Percentiles rank a stretch among this genome's conserved stretches.
Evolutionary conservation across 2,888 invertebrate species (phyloP).

Genomic region (Lepidonotus clava): DNA sequence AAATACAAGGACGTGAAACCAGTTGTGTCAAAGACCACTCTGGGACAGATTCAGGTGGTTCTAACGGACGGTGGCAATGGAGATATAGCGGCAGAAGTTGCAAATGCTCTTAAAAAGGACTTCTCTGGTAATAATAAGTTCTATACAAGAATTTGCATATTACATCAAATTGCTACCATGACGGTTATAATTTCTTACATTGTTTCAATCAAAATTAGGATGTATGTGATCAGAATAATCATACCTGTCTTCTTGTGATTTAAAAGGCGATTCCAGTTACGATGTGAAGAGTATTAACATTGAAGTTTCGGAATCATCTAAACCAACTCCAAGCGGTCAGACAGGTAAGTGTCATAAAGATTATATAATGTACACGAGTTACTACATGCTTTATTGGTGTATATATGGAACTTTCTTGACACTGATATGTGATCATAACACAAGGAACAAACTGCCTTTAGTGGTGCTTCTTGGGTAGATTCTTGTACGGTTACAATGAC

Average conservation of each 20-base stretch:
- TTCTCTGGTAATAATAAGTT: too few relatives aligned
- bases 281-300: background rate
- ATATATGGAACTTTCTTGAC: too few relatives aligned
- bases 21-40: constrained; percentile 68
- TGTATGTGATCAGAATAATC: background rate
- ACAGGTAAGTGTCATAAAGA: constrained; percentile 27
- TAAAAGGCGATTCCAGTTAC: background rate
- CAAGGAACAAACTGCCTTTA: too few relatives aligned
- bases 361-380: constrained; percentile 30
- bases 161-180: too few relatives aligned
- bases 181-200: too few relatives aligned
- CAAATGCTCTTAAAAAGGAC: background rate
- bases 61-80: constrained; percentile 67
- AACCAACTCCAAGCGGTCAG: constrained; percentile 40
- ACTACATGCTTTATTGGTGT: too few relatives aligned
- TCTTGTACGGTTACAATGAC: too few relatives aligned
- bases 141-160: too few relatives aligned
- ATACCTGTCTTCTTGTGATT: background rate
- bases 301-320: background rate
- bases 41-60: constrained; percentile 70
- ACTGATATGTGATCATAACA: too few relatives aligned
- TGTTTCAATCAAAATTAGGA: too few relatives aligned
- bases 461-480: too few relatives aligned
- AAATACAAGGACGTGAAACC: constrained; percentile 63
- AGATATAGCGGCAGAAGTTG: constrained; percentile 52